Conservation (phyloP, 2,888 invertebrate species). For the Lycia hirtaria region DNA sequence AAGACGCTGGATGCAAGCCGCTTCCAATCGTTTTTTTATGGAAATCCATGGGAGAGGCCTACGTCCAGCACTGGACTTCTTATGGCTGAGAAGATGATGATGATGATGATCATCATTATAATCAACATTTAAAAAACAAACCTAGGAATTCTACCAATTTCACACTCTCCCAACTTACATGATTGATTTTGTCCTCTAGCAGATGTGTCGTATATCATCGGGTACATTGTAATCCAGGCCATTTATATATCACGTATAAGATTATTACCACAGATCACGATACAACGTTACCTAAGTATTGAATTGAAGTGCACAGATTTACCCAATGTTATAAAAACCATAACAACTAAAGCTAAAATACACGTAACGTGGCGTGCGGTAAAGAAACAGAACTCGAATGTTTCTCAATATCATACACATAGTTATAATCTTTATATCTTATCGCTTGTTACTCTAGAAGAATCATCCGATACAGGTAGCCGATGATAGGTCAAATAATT, state of each 20-base stretch:
- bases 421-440: constrained; percentile 29
- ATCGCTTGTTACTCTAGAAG: constrained; percentile 35
- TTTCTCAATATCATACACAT: constrained; percentile 1
- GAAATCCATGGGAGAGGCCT: too few relatives aligned
- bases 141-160: too few relatives aligned
- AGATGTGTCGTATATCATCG: constrained; percentile 30
- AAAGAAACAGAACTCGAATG: neutral
- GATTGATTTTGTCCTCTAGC: constrained; percentile 24
- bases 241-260: constrained; percentile 12
- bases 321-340: constrained; percentile 3
- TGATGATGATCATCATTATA: too few relatives aligned
- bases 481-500: constrained; percentile 31
- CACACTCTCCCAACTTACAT: too few relatives aligned
- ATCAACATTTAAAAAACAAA: too few relatives aligned
- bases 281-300: neutral
- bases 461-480: constrained; percentile 27
- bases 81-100: too few relatives aligned
- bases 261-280: constrained; percentile 2
- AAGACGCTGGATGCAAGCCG: too few relatives aligned
- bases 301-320: constrained; percentile 2
- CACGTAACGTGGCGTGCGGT: constrained; percentile 1
- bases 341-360: neutral
- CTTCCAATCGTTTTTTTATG: too few relatives aligned
- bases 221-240: constrained; percentile 39
- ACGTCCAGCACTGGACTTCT: too few relatives aligned